Evolutionary conservation across 2,888 invertebrate genomes (phyloP).

Genomic region (Strigamia maritima): DNA sequence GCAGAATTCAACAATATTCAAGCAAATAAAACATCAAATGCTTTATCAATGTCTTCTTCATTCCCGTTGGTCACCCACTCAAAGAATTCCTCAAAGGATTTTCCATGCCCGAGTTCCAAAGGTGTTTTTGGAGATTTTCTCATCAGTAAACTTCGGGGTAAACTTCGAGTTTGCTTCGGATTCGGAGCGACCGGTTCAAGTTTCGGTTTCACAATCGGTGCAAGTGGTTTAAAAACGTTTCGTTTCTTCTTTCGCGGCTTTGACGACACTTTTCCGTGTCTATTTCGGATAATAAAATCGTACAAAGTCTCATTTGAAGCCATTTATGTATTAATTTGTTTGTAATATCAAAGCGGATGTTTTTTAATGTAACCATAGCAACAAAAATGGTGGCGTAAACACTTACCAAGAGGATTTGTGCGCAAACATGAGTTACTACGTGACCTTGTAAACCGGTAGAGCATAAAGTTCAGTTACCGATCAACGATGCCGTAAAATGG

Average conservation of each 20-base stretch:
- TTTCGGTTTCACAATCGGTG: background rate
- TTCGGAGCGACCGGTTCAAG: background rate
- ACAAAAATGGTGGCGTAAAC: background rate
- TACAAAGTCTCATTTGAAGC: background rate
- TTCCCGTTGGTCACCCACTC: constrained; percentile 2
- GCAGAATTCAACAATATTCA: background rate
- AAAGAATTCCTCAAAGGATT: background rate
- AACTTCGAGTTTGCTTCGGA: background rate
- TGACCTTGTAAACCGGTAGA: background rate
- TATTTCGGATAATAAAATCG: background rate
- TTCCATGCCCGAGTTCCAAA: background rate
- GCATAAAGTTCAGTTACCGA: background rate
- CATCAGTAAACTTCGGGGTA: background rate
- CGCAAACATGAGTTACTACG: background rate
- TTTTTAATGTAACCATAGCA: background rate
- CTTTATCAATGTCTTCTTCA: background rate
- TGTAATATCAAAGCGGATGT: background rate
- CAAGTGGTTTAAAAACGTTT: background rate
- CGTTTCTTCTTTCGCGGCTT: background rate
- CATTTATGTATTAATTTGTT: background rate
- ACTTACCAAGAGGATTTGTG: background rate
- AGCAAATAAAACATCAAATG: background rate
- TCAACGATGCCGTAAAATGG: background rate
- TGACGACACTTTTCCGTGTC: background rate
- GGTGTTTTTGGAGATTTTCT: background rate